phyloP scores from a whole-genome alignment of 2,888 invertebrate genomes.

The Cephalotes varians region DNA sequence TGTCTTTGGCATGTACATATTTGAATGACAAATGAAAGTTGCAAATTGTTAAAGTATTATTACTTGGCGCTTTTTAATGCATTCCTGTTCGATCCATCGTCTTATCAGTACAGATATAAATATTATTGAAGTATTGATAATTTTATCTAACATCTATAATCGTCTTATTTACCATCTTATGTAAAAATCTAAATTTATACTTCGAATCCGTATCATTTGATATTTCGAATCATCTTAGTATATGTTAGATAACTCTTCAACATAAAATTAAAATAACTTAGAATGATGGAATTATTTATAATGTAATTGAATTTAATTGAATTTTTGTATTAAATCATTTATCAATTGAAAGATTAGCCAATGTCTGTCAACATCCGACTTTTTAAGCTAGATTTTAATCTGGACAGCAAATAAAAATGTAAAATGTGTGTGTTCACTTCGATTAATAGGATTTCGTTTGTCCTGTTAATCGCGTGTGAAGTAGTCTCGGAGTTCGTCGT shows the following conservation, averaged over 20 bases:
- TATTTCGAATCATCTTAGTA: background rate
- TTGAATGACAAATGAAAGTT: background rate
- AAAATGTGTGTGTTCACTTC: background rate
- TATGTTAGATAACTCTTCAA: background rate
- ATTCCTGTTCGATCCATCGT: background rate
- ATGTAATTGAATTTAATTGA: background rate
- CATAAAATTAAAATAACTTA: background rate
- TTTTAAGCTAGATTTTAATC: background rate
- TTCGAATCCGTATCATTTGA: background rate
- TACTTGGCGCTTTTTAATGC: background rate
- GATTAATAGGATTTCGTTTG: background rate
- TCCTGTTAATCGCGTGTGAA: background rate
- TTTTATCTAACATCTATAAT: too few relatives aligned
- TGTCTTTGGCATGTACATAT: background rate
- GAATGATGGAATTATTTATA: background rate
- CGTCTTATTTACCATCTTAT: too few relatives aligned
- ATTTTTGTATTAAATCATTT: background rate
- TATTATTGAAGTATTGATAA: background rate
- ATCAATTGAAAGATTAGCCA: background rate
- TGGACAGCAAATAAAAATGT: background rate
- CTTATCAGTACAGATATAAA: background rate
- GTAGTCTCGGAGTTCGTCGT: background rate
- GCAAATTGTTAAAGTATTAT: background rate
- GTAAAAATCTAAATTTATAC: background rate
- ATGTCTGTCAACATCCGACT: background rate